phyloP scores from a whole-genome alignment of 37 sponge, comb jelly and placozoan genomes.

The Crambe crambe region DNA sequence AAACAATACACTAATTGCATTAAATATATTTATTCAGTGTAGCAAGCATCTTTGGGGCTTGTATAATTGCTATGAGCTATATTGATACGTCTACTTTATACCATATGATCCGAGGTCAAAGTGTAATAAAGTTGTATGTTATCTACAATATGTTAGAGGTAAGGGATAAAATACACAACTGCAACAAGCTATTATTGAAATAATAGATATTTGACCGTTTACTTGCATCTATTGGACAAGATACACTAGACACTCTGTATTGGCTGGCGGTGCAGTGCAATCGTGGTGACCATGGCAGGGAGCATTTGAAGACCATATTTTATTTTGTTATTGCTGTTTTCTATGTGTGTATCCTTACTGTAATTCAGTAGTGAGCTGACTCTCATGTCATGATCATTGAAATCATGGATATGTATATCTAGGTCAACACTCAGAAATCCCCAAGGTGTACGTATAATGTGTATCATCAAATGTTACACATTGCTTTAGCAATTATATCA shows the following conservation, averaged over 20 bases:
- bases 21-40: conserved; percentile 4
- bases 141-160: conserved; percentile 97
- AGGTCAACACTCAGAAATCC: background rate
- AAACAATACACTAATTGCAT: no score
- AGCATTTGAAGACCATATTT: conserved; percentile 18
- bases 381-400: background rate
- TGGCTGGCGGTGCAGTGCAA: conserved; percentile 53
- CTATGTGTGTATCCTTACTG: conserved; percentile 56
- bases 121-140: conserved; percentile 95
- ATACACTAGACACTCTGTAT: conserved; percentile 84
- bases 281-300: conserved; percentile 1
- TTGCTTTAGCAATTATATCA: no score
- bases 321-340: conserved; percentile 25
- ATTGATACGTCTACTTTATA: conserved; percentile 92
- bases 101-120: conserved; percentile 92
- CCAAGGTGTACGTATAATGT: no score
- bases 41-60: conserved; percentile 33
- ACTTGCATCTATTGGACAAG: conserved; percentile 80
- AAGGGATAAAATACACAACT: background rate
- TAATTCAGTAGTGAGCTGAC: no score
- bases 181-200: no score
- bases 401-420: conserved; percentile 19
- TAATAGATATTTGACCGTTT: conserved; percentile 76
- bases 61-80: conserved; percentile 43
- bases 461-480: no score